Percentiles rank a stretch among this genome's conserved stretches.
These are phyloP conservation scores for Parauchenoglanis ngamensis DNA, from an alignment of 2,797 vertebrate species.

Conservation along the genomic window DNA sequence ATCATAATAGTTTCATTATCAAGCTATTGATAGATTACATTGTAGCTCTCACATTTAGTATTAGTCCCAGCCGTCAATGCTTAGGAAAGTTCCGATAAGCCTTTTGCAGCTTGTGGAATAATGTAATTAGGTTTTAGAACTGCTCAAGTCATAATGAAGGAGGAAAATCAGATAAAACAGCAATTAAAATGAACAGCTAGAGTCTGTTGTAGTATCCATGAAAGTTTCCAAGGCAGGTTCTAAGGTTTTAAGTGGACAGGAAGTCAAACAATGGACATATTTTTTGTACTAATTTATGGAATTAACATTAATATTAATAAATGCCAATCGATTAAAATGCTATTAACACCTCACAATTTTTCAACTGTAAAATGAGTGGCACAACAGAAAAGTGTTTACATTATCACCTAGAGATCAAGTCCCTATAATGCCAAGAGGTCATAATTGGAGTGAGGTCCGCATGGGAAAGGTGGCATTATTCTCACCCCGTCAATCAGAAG, in stretches of 20 bases:
- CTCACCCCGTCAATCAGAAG: background rate
- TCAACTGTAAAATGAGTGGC: background rate
- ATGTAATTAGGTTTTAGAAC: constrained; percentile 1
- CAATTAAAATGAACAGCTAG: background rate
- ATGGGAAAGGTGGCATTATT: background rate
- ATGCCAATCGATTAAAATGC: too few species aligned
- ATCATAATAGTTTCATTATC: background rate
- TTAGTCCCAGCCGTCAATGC: background rate
- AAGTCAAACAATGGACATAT: background rate
- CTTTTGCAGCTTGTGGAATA: constrained; percentile 7
- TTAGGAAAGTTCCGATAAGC: background rate
- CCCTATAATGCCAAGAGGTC: background rate
- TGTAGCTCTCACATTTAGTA: background rate
- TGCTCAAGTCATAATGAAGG: background rate
- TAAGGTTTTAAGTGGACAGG: background rate
- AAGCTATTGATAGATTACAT: background rate
- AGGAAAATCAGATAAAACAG: background rate
- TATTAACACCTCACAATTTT: background rate
- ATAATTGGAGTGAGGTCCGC: background rate
- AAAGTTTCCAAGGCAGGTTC: background rate
- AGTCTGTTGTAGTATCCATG: too few species aligned
- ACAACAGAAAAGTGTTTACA: background rate
- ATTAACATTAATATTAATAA: background rate
- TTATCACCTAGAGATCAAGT: background rate
- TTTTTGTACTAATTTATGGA: background rate